phyloP scores from a whole-genome alignment of 2,888 invertebrate species.

The Euplexia lucipara region DNA sequence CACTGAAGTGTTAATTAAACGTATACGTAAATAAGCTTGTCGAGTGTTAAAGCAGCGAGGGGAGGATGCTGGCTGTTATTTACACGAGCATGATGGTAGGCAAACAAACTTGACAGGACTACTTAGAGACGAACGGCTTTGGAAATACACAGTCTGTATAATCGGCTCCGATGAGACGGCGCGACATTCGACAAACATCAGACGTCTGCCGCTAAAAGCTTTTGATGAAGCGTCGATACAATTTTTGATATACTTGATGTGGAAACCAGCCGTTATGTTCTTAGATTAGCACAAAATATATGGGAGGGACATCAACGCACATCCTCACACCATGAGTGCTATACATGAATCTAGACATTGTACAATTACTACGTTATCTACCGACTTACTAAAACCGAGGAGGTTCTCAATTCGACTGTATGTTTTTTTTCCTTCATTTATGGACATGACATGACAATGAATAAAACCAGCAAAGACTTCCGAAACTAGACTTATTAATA shows the following conservation, averaged over 20 bases:
- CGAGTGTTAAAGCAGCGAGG: conserved; percentile 70
- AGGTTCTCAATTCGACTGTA: no score
- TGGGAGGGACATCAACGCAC: no score
- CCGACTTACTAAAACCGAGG: no score
- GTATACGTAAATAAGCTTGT: conserved; percentile 78
- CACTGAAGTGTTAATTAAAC: conserved; percentile 82
- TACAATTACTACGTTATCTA: no score
- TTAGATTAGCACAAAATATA: no score
- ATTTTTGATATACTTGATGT: conserved; percentile 13
- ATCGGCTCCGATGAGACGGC: conserved; percentile 60
- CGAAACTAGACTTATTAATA: no score
- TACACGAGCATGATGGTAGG: conserved; percentile 83
- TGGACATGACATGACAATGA: no score
- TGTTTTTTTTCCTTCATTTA: no score
- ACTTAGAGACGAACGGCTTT: conserved; percentile 72
- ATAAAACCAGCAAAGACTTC: no score
- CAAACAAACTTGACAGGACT: conserved; percentile 81
- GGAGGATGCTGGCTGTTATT: conserved; percentile 73
- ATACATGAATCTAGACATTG: no score
- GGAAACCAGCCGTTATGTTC: conserved; percentile 6
- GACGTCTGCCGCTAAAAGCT: conserved; percentile 74
- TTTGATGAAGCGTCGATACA: conserved; percentile 54
- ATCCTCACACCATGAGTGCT: no score
- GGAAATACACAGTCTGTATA: conserved; percentile 53
- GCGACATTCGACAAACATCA: conserved; percentile 80